A percentile compares a stretch with the other conserved stretches of the same genome.
Evolutionary conservation across 2,888 invertebrate species (phyloP).

Genomic region (Diploptera punctata): DNA sequence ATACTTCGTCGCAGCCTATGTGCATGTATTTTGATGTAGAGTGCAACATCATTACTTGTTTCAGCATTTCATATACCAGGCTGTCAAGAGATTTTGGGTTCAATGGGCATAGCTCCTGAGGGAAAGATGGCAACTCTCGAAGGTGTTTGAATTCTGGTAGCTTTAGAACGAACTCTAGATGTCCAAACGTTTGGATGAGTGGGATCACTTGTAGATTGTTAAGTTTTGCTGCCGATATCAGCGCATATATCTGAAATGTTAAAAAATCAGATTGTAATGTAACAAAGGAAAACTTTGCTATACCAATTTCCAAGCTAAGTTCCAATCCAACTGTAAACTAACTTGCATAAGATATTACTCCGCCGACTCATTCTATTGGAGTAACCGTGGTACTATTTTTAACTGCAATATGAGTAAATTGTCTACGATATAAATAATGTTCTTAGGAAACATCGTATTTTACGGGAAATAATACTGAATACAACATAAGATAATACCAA

Average conservation of each 20-base stretch:
- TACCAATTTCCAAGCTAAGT: no score
- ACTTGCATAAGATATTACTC: no score
- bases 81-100: conserved; percentile 49
- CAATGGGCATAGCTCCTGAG: conserved; percentile 59
- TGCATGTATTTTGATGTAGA: conserved; percentile 53
- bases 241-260: conserved; percentile 47
- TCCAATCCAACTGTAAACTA: no score
- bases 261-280: no score
- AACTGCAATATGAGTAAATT: no score
- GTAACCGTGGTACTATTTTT: no score
- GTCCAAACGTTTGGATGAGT: conserved; percentile 60
- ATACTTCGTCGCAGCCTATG: conserved; percentile 58
- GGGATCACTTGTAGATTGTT: conserved; percentile 58
- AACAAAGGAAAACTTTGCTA: no score
- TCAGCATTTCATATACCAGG: conserved; percentile 48
- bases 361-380: no score
- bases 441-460: no score
- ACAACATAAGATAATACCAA: no score
- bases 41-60: conserved; percentile 51
- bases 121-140: conserved; percentile 54
- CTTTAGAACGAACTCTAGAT: conserved; percentile 59
- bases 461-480: no score
- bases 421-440: no score
- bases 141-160: conserved; percentile 53
- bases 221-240: conserved; percentile 50